Evolutionary conservation across 2,113 vertebrate genomes (phyloP), one percentile per base, ranked within the genome.

Genomic region (Leptocoma aspasia): DNA sequence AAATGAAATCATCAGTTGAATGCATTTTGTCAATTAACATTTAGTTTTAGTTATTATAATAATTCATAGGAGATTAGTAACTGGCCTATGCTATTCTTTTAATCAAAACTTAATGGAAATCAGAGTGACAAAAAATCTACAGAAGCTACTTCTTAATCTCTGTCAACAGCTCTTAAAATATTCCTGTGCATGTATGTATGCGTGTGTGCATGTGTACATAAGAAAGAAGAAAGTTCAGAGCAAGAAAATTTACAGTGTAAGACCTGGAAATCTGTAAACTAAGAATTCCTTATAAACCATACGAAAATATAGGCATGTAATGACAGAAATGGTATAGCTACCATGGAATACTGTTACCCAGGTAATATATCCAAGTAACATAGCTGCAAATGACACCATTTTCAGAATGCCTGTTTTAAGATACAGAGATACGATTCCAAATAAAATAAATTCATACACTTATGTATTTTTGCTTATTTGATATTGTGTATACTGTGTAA

Each of bases 181-280:
- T 11, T 45, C 30, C 18, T 31, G 9, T 31, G 11, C 5, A 24
- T 17, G 4, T 14, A 8, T 31, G 6, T 24, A 6, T 26, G 21
- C 8, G 11, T 13, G 6, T 7, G 14, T 31, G 17, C 17, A 28
- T 8, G 3, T 3, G 1, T 4, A 45, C 7, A 2, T 17, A 44
- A 13, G 12, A 21, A 65, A 18, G 15, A 24, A 10, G 15, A n/a
- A 75, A 71, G 20, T 39, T 82, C 39, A 76, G 28, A 66, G 11
- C 0, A 0, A 72, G 16, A 80, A 45, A n/a, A 14, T 42, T 49
- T 26, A 27, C 2, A 42, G 13, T 33, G 33, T 4, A 26, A 75
- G 39, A 53, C 2, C n/a, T 26, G 10, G 7, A 47, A 85, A 89
- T 3, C 7, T 56, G 13, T 49, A 64, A 70, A 56, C 23, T 49